These are phyloP conservation scores for Habropoda laboriosa DNA, from an alignment of 1,140 invertebrate genomes.

Conservation along the genomic window DNA sequence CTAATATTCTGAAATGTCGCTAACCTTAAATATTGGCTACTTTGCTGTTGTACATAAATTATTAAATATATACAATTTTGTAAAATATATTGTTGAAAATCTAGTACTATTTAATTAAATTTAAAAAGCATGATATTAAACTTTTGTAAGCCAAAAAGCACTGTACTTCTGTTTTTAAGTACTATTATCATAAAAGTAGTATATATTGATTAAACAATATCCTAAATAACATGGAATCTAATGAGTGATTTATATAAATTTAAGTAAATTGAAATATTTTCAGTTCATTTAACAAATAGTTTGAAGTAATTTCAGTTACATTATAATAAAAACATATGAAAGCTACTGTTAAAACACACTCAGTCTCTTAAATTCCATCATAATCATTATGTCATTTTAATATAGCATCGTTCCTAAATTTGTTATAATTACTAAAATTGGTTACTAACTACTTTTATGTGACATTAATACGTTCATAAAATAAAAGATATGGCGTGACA, in stretches of 20 bases:
- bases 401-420: slow-evolving; percentile 14
- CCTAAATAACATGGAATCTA: not conserved
- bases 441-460: slow-evolving; percentile 56
- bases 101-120: not conserved
- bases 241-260: not conserved
- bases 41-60: not conserved
- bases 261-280: slow-evolving; percentile 11
- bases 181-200: not conserved
- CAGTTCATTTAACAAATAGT: not conserved
- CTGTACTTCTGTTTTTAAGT: not conserved
- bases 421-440: slow-evolving; percentile 48
- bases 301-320: not conserved
- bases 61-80: not conserved
- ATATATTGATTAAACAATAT: not conserved
- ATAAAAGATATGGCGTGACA: slow-evolving; percentile 78
- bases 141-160: not conserved
- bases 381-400: slow-evolving; percentile 7
- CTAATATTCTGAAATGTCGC: not conserved
- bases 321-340: not conserved
- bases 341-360: slow-evolving; percentile 23
- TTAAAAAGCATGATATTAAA: not conserved
- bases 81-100: not conserved
- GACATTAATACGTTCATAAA: slow-evolving; percentile 76
- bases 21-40: not conserved
- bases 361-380: slow-evolving; percentile 41